phyloP scores from a whole-genome alignment of 2,888 invertebrate species.

The Nephrotoma flavescens region DNA sequence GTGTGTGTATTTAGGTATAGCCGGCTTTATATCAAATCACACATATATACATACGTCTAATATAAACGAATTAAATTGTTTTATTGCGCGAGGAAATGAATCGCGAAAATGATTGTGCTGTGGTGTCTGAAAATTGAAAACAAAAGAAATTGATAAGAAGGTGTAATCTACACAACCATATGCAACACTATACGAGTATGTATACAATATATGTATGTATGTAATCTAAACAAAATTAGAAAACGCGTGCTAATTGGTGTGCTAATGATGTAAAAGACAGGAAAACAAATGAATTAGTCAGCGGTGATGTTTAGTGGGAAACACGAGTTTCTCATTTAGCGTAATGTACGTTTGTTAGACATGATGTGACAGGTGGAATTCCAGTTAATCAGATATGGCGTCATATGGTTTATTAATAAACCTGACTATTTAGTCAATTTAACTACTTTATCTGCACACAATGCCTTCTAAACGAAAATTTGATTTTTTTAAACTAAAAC shows the following conservation, averaged over 20 bases:
- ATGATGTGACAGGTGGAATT: not conserved
- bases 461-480: too few relatives aligned
- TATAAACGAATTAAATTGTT: not conserved
- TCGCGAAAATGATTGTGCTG: not conserved
- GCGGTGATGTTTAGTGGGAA: not conserved
- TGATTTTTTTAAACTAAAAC: too few relatives aligned
- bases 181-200: not conserved
- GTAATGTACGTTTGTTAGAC: too few relatives aligned
- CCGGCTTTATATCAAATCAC: not conserved
- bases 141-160: not conserved
- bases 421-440: too few relatives aligned
- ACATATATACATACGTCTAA: not conserved
- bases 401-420: not conserved
- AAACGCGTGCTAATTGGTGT: not conserved
- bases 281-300: not conserved
- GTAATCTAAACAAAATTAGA: not conserved
- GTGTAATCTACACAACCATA: not conserved
- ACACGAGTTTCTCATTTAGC: too few relatives aligned
- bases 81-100: not conserved
- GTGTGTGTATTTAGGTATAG: not conserved
- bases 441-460: too few relatives aligned
- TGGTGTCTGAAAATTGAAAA: not conserved
- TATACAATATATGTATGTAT: not conserved
- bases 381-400: not conserved
- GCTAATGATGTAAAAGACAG: not conserved